Evolutionary conservation across 2,888 invertebrate species (phyloP), one percentile per base, ranked within the genome.

Genomic region (Uropetala carovei): DNA sequence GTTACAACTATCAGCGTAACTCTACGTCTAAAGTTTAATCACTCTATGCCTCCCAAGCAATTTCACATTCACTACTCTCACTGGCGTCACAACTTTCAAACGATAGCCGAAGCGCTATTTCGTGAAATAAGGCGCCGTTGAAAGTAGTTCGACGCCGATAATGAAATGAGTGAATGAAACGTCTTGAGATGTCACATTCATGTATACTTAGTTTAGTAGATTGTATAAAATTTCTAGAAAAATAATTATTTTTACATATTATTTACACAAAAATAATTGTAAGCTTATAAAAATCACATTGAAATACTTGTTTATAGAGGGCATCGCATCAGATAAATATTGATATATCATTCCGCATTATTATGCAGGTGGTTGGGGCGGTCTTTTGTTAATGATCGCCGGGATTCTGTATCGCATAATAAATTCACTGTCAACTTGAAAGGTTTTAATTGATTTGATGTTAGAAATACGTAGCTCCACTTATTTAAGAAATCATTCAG

Each of bases 31-130:
- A 64, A 60, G 89, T 43, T 43, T 60, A 68, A 89, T 89, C 64
- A 64, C 30, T 58, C 14, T 57, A 27, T 64, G 43, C 64, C 60
- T 58, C 89, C 89, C 30, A 43, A 4, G 0, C 18, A 60, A 64
- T 30, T 60, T 64, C 89, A 89, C 89, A 89, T 64, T 68, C 89
- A 89, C 89, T 64, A 43, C 18, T 18, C 27, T 30, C 68, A 43
- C 64, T 43, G 13, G 64, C 64, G 68, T 68, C 89, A 89, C 89
- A 89, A 89, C 89, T 89, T 89, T 64, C 89, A 89, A 89, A 89
- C 89, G 89, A 9, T 11, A 64, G 43, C 60, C n/a, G 89, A 89
- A 89, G 64, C 89, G 64, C 89, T 89, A 64, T 43, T 43, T 43
- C 64, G 30, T 18, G 43, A 27, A 75, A 27, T 22, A 43, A 43